These are phyloP conservation scores for Stratiolaelaps scimitus DNA, from an alignment of 1,140 invertebrate genomes.

Conservation along the genomic window DNA sequence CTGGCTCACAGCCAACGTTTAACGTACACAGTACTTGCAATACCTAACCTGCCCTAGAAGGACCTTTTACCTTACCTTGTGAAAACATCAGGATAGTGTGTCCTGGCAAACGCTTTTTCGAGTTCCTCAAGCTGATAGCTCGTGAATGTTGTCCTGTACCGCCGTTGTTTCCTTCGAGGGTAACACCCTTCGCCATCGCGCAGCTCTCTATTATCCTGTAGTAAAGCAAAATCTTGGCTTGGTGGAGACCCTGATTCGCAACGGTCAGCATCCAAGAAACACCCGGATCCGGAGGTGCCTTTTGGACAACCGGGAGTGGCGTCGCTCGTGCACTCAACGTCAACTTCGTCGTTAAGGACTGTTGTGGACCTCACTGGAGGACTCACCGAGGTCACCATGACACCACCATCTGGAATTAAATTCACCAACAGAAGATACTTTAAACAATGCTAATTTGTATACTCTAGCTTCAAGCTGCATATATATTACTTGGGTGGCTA, in stretches of 20 bases:
- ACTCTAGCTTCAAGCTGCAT: too few species aligned
- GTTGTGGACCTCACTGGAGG: background rate
- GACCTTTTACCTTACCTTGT: constrained; percentile 39
- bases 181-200: constrained; percentile 31
- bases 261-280: background rate
- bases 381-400: background rate
- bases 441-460: too few species aligned
- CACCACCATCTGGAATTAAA: background rate
- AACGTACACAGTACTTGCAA: too few species aligned
- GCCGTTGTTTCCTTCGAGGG: constrained; percentile 38
- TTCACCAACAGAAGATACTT: too few species aligned
- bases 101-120: constrained; percentile 45
- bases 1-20: too few species aligned
- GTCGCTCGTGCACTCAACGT: background rate
- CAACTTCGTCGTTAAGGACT: constrained; percentile 22
- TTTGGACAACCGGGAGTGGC: too few species aligned
- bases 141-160: constrained; percentile 42
- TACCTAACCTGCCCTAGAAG: too few species aligned
- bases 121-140: constrained; percentile 43
- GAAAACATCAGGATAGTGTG: constrained; percentile 47
- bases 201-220: background rate
- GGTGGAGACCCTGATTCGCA: background rate
- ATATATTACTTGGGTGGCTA: too few species aligned
- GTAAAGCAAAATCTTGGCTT: background rate
- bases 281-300: too few species aligned